Percentiles rank a stretch among this genome's conserved stretches.
Evolutionary conservation across 1,140 invertebrate species (phyloP).

Genomic region (Scaptomyza hsui): DNA sequence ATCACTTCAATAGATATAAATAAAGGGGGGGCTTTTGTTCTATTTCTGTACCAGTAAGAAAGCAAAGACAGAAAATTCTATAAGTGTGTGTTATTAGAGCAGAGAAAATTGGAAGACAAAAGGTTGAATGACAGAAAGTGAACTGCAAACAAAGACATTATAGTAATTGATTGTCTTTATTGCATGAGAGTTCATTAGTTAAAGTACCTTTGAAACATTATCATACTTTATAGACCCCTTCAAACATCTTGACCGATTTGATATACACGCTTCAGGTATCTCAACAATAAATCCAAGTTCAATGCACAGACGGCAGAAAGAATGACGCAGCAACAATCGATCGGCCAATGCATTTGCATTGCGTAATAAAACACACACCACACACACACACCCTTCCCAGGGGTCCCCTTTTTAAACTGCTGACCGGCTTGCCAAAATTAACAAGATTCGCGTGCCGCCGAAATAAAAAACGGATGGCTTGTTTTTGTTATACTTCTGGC

Average conservation of each 20-base stretch:
- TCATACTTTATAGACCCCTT: neutral
- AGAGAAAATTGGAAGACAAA: no score
- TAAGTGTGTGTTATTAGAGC: no score
- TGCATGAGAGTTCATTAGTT: no score
- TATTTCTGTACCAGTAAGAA: no score
- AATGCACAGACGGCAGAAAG: slow-evolving; percentile 52
- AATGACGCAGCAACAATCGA: slow-evolving; percentile 61
- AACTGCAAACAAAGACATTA: no score
- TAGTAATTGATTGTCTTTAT: no score
- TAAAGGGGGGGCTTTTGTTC: neutral
- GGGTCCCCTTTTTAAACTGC: neutral
- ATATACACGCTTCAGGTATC: neutral
- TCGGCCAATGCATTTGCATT: slow-evolving; percentile 53
- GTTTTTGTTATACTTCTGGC: slow-evolving; percentile 9
- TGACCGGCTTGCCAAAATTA: slow-evolving; percentile 18
- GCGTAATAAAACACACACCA: slow-evolving; percentile 42
- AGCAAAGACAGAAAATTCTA: no score
- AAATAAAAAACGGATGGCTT: slow-evolving; percentile 9
- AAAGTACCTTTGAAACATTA: no score
- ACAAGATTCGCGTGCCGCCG: slow-evolving; percentile 35
- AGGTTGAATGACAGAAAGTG: no score
- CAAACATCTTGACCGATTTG: slow-evolving; percentile 2
- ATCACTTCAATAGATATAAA: slow-evolving; percentile 5
- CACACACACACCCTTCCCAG: neutral
- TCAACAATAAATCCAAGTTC: slow-evolving; percentile 53